A percentile compares a stretch with the other conserved stretches of the same genome.
phyloP scores from a whole-genome alignment of 2,113 vertebrate genomes.

The human (Homo sapiens) region DNA sequence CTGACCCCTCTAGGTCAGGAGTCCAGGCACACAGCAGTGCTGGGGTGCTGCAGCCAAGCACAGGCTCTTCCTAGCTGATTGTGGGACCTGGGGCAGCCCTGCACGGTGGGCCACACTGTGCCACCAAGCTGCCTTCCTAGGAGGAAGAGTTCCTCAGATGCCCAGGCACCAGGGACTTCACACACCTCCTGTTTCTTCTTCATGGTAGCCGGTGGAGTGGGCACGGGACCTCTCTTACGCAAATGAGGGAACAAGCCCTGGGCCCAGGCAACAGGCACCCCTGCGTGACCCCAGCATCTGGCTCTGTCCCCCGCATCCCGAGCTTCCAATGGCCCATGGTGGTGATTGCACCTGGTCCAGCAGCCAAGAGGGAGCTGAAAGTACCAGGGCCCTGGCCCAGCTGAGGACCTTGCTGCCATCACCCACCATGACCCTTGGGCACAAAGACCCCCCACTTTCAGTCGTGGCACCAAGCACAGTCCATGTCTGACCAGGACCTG shows the following conservation, averaged over 20 bases:
- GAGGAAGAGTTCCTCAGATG: background rate
- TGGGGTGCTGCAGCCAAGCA: background rate
- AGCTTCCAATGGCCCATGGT: background rate
- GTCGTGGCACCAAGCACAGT: background rate
- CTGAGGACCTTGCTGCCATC: background rate
- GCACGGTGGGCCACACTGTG: background rate
- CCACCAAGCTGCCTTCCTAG: background rate
- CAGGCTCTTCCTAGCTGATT: no score
- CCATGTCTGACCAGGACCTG: background rate
- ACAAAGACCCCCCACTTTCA: background rate
- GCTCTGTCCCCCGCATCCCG: background rate
- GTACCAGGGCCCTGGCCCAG: background rate
- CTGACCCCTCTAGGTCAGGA: no score
- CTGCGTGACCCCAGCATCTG: background rate
- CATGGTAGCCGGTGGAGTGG: background rate
- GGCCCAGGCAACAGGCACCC: background rate
- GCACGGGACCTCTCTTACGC: background rate
- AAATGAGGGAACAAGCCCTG: background rate
- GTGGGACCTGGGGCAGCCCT: background rate
- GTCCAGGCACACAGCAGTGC: background rate
- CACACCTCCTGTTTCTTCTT: background rate
- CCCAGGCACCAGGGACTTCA: background rate
- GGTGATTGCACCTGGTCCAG: background rate
- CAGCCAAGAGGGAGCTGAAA: no score
- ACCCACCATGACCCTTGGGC: rapidly evolving